Percentiles rank a stretch among this genome's conserved stretches.
Conservation (phyloP, 2,888 invertebrate species). For the Drosophila pegasa region DNA sequence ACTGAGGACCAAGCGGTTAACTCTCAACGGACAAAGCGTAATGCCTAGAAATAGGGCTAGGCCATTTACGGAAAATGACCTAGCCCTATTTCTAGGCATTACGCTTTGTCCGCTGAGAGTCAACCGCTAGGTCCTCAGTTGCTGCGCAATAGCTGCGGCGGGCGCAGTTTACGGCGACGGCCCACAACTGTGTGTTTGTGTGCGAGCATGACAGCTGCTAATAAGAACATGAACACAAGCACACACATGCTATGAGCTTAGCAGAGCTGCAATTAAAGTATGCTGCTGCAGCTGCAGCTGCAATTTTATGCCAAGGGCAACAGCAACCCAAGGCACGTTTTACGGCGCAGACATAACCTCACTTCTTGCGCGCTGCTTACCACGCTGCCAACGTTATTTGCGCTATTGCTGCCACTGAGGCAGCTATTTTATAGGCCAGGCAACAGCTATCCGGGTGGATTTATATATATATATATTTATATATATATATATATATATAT, state of each 20-base stretch:
- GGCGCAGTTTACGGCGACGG: slow-evolving; percentile 15
- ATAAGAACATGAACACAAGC: slow-evolving; percentile 37
- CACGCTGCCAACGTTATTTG: slow-evolving; percentile 68
- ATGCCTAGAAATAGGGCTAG: slow-evolving; percentile 77
- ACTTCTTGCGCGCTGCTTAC: slow-evolving; percentile 79
- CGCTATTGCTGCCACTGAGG: slow-evolving; percentile 48
- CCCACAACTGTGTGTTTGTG: no score
- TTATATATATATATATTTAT: slow-evolving; percentile 20
- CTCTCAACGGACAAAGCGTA: slow-evolving; percentile 47
- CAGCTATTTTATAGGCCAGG: slow-evolving; percentile 79
- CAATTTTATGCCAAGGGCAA: slow-evolving; percentile 72
- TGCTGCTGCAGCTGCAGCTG: slow-evolving; percentile 33
- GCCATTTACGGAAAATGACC: slow-evolving; percentile 75
- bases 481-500: no score
- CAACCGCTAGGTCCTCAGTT: slow-evolving; percentile 31
- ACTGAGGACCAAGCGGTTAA: slow-evolving; percentile 33
- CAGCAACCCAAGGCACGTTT: slow-evolving; percentile 70
- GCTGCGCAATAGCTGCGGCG: slow-evolving; percentile 37
- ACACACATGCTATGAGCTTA: slow-evolving; percentile 13
- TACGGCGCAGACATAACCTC: slow-evolving; percentile 80
- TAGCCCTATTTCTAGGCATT: slow-evolving; percentile 75
- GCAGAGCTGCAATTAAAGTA: slow-evolving; percentile 28
- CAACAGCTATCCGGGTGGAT: slow-evolving; percentile 72
- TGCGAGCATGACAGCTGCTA: slow-evolving; percentile 10
- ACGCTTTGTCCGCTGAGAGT: slow-evolving; percentile 47